Evolutionary conservation across 2,888 invertebrate species (phyloP), one percentile per base, ranked within the genome.

Genomic region (Dicyrtomina minuta): DNA sequence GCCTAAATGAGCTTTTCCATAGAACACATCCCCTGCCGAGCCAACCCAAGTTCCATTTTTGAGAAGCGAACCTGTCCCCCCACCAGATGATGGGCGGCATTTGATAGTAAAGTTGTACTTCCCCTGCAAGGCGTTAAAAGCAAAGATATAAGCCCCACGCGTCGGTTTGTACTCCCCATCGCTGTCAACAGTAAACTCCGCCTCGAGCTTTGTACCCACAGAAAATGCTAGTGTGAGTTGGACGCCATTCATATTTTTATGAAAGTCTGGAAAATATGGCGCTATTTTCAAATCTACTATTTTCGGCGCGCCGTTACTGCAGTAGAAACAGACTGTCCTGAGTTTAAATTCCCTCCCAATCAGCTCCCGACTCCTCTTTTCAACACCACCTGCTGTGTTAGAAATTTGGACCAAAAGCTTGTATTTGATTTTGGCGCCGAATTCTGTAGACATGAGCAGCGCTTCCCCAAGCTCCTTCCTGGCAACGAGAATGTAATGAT

Each of bases 41-140:
- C 76, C 76, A 1, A 72, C 15, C 76, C 76, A 76, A 41, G 67
- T 60, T n/a, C n/a, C n/a, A n/a, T n/a, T n/a, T n/a, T n/a, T n/a
- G n/a, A n/a, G n/a, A n/a, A n/a, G n/a, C n/a, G 41, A 22, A 0
- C 75, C 76, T 6, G 75, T 74, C 2, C 74, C 75, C 1, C 71
- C 71, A 3, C 75, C 74, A 26, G 64, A 69, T 0, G 76, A 74
- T 2, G 76, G 76, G 20, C 73, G 58, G 27, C 66, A 68, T 20
- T 68, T 27, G 1, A 62, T 20, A 15, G 70, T 71, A 49, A 76
- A 76, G 26, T 75, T 75, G 41, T 62, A 67, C 24, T 68, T 60
- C 0, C 20, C 58, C 60, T 68, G 60, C 1, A 76, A 41, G 2
- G 70, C 70, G 20, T 71, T 66, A n/a, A 76, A 55, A 3, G 70